Percentiles rank a stretch among this genome's conserved stretches.
These are phyloP conservation scores for Anguilla megastoma DNA, from an alignment of 2,797 vertebrate genomes.

Conservation along the genomic window DNA sequence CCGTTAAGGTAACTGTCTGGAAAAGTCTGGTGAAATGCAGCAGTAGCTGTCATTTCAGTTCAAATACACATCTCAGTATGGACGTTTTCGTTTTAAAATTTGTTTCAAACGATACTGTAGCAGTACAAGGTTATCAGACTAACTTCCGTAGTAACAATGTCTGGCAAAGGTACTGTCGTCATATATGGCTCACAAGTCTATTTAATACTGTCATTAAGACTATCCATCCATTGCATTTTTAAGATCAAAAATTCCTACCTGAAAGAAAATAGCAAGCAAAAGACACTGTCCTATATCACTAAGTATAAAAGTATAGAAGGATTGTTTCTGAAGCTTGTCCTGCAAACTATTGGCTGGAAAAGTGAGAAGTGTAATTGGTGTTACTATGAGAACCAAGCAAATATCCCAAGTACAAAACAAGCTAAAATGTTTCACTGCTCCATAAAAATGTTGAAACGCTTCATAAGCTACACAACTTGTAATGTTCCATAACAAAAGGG, in stretches of 20 bases:
- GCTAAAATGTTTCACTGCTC: neutral
- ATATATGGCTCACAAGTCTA: neutral
- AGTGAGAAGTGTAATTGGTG: neutral
- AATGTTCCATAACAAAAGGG: neutral
- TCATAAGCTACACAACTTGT: neutral
- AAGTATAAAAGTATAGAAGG: neutral
- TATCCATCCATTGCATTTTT: neutral
- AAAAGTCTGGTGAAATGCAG: neutral
- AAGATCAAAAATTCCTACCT: neutral
- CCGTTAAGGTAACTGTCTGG: neutral
- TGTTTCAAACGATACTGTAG: neutral
- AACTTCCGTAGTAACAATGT: neutral
- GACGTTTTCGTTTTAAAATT: neutral
- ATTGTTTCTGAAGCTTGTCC: neutral
- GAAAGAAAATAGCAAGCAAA: neutral
- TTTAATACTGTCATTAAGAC: neutral
- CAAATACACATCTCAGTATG: neutral
- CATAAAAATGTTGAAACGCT: neutral
- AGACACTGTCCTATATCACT: neutral
- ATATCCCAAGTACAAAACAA: neutral
- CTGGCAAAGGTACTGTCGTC: neutral
- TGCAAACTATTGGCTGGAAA: neutral
- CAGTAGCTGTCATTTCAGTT: neutral
- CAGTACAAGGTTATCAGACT: neutral
- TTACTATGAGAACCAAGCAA: neutral